Evolutionary conservation across 2,797 vertebrate species (phyloP), one percentile per base, ranked within the genome.

Genomic region (Odontamblyopus lacepedii): DNA sequence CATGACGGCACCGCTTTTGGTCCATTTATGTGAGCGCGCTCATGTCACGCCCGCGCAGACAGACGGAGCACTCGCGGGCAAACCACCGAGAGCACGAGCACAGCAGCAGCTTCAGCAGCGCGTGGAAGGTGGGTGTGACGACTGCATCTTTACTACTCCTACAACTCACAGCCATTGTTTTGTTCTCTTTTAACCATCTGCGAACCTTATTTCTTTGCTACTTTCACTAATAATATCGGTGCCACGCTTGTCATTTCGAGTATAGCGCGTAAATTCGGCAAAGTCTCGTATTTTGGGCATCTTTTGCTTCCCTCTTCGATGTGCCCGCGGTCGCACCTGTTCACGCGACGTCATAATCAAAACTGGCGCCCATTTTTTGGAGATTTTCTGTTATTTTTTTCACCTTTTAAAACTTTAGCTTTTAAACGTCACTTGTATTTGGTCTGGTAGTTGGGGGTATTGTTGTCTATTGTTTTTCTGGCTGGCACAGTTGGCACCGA

Each of bases 71-170:
- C 75, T 86, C 75, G 81, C 78, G 80, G 88, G 68, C 63, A 74
- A 73, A 2, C 6, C 7, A 18, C 56, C 13, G 71, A 50, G 76
- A 73, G 72, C 63, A 50, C 57, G 65, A 77, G 70, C 56, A 4
- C 66, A 63, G 67, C 79, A 67, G 73, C 76, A 64, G 41, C 60
- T 18, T 26, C 74, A 64, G 30, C 73, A 63, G 79, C 83, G 72
- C 7, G 72, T 11, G 1, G 3, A 88, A 91, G 92, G 93, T 91
- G 89, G 85, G 93, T 92, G 89, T 89, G 88, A 87, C 91, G 56
- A 55, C 0, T 71, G 73, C 80, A 71, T 76, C 77, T 77, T 41
- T 19, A 56, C 53, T 23, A 8, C 55, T 57, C 55, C 55, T 26
- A 26, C 55, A 57, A 57, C 55, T 57, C 55, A 11, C 55, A 57